Base-by-base conservation (phyloP, 2,888 invertebrate species). In the Ectemnius cavifrons region DNA sequence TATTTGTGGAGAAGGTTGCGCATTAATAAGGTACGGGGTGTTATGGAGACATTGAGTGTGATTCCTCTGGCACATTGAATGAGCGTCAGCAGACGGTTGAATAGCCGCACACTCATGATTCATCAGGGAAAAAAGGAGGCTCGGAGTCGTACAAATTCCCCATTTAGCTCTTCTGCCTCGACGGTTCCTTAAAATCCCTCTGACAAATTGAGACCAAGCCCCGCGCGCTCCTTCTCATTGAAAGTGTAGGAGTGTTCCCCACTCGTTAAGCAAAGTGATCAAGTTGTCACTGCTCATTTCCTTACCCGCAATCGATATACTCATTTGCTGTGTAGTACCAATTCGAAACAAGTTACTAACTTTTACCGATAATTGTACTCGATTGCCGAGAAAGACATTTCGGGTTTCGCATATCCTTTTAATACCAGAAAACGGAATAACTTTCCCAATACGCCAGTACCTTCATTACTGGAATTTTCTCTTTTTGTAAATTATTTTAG, bases 111-210 rank as follows among this genome's bases (percentile, higher is more conserved):
- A 71, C 60, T 68, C 16, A 64, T 82, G 82, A 82, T 77, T 83
- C 80, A 77, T 71, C 82, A 59, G 59, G 28, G 69, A 72, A 71
- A 64, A 37, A 37, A 37, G 37, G 11, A 37, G 37, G 76, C 71
- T 75, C 74, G 71, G 60, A 74, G 66, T 61, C 60, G 70, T 78
- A 75, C 75, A 77, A 84, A 79, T 80, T 37, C 74, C 79, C 72
- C 79, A 74, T 79, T 75, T 77, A 80, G 82, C 70, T 77, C 71
- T 77, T 80, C 67, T 69, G 69, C 67, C 58, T 81, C 59, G 70
- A 18, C 37, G 73, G 52, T 52, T 71, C 67, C 60, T 75, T 69
- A 63, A 77, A 77, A 80, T 78, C 71, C 74, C 71, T 74, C 59
- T 56, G 63, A 72, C 64, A 75, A 82, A 73, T 73, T 67, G 62